These are phyloP conservation scores for Allolobophora icterica DNA, from an alignment of 2,888 invertebrate species.

Conservation along the genomic window DNA sequence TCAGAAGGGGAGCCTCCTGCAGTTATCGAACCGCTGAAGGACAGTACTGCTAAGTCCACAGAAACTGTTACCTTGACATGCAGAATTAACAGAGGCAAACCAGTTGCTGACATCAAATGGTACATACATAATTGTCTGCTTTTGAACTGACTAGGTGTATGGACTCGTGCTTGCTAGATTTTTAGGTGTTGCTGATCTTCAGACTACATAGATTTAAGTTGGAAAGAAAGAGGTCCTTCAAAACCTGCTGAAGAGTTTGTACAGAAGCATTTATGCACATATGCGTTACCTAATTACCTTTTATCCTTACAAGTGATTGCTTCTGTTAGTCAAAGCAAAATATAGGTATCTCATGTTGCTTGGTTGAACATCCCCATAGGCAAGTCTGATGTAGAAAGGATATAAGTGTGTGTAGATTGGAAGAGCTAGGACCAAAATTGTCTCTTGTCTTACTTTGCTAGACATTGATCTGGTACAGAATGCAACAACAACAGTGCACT, in stretches of 20 bases:
- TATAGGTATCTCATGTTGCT: too few relatives aligned
- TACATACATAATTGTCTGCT: conserved; percentile 44
- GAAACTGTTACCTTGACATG: conserved; percentile 41
- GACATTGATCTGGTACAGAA: too few relatives aligned
- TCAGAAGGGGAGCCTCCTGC: conserved; percentile 47
- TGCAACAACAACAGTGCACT: too few relatives aligned
- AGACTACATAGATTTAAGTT: not conserved
- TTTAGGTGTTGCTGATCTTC: not conserved
- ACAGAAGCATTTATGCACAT: not conserved
- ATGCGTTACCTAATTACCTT: not conserved
- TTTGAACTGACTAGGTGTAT: not conserved
- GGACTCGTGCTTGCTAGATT: not conserved
- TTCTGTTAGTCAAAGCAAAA: not conserved
- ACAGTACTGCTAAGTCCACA: conserved; percentile 43
- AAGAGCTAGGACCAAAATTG: too few relatives aligned
- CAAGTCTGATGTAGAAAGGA: too few relatives aligned
- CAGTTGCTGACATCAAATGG: conserved; percentile 54
- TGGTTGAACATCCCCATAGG: too few relatives aligned
- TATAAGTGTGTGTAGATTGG: too few relatives aligned
- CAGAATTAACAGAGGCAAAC: conserved; percentile 46
- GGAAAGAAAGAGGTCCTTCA: not conserved
- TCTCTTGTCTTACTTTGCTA: too few relatives aligned
- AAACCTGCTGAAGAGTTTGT: not conserved
- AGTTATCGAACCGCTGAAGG: conserved; percentile 42
- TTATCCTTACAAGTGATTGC: not conserved